Evolutionary conservation across 1,140 invertebrate species (phyloP), one percentile per base, ranked within the genome.

Genomic region (Drosophila quadrilineata): DNA sequence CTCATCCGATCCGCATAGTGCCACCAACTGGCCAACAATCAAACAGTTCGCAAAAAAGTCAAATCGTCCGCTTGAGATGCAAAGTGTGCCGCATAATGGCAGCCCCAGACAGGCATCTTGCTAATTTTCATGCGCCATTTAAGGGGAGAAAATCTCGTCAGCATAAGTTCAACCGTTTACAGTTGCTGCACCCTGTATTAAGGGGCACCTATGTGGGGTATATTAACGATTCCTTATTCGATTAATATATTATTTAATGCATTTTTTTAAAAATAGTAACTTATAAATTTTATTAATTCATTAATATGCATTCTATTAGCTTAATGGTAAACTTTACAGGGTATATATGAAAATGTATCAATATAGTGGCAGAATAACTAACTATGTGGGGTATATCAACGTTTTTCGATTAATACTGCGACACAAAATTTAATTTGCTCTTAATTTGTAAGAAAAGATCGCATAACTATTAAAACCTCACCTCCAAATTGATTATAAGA

Each of bases 91-190:
- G 77, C 77, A 84, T 84, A 84, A 84, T 84, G 70, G 79, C 73
- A 77, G 64, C 76, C 69, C 46, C 71, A 73, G 74, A 74, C 77
- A 79, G 79, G 75, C 80, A 84, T 79, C 79, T 74, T 71, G 79
- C 79, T 84, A 86, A 84, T 84, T 84, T 84, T 85, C 74, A 84
- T 84, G 79, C 79, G 66, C 79, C 79, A 84, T 84, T 84, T 75
- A 84, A 85, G 73, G 71, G 72, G 72, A 40, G 52, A 58, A n/a
- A 46, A 63, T 43, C 60, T 54, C 16, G 12, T 16, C 10, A 28
- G 19, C 3, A 43, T 26, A 49, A 24, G 17, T 62, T 19, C 14
- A 40, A 40, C 24, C 19, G 10, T 29, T 21, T 28, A 29, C 43
- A 56, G 43, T 29, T 24, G 3, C 12, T 1, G 10, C 43, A 43